Evolutionary conservation across 2,888 invertebrate species (phyloP).

Genomic region (Mythimna albipuncta): DNA sequence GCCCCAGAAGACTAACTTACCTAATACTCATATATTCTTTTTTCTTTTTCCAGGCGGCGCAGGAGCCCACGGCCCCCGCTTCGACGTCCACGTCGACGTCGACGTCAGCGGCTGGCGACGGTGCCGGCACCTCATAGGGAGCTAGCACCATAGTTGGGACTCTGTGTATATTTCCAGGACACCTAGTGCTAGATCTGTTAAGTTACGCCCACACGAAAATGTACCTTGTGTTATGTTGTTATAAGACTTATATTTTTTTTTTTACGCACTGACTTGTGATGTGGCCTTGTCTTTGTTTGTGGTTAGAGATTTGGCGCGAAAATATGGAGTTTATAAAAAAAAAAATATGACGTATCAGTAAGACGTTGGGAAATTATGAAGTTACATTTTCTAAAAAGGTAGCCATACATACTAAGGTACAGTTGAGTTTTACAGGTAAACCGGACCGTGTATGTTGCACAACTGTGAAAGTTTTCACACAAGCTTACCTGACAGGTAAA

Average conservation of each 20-base stretch:
- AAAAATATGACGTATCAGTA: background rate
- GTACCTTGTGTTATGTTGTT: slow-evolving; percentile 68
- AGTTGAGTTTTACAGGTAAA: too few relatives aligned
- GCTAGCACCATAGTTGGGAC: slow-evolving; percentile 60
- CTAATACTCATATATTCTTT: slow-evolving; percentile 20
- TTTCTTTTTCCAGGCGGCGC: slow-evolving; percentile 83
- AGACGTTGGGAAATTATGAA: background rate
- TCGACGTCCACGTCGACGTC: slow-evolving; percentile 77
- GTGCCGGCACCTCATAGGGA: slow-evolving; percentile 69
- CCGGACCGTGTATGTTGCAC: too few relatives aligned
- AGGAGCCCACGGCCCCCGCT: slow-evolving; percentile 79
- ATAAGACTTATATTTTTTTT: slow-evolving; percentile 53
- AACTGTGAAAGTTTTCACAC: too few relatives aligned
- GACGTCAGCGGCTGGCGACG: slow-evolving; percentile 75
- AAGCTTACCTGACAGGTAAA: too few relatives aligned
- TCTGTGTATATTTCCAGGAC: slow-evolving; percentile 62
- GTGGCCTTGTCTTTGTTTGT: background rate
- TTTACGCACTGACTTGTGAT: slow-evolving; percentile 48
- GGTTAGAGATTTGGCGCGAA: background rate
- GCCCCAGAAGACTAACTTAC: too few relatives aligned
- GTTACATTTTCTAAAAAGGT: background rate
- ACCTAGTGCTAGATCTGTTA: slow-evolving; percentile 64
- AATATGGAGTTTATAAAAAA: background rate
- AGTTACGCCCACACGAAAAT: slow-evolving; percentile 65
- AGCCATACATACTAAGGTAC: too few relatives aligned